Percentiles rank a stretch among this genome's conserved stretches.
These are phyloP conservation scores for Lochmaea capreae DNA, from an alignment of 2,888 invertebrate species.

Conservation along the genomic window DNA sequence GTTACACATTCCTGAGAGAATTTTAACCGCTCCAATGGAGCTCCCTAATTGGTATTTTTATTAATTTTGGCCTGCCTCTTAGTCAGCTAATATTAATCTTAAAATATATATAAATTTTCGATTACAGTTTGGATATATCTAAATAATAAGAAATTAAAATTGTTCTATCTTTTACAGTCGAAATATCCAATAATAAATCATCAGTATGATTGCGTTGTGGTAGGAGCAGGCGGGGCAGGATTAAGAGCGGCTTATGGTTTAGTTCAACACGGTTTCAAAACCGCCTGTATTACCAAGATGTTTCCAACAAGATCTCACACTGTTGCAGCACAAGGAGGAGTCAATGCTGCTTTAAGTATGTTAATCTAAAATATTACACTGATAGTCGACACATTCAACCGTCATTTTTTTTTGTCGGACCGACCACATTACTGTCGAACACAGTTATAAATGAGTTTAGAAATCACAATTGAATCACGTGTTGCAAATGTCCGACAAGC, in stretches of 20 bases:
- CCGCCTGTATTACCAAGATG: conserved; percentile 79
- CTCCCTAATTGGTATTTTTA: no score
- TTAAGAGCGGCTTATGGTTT: conserved; percentile 79
- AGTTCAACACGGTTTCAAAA: conserved; percentile 77
- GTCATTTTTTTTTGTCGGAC: no score
- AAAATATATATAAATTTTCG: no score
- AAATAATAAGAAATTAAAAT: not conserved
- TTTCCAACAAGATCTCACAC: conserved; percentile 84
- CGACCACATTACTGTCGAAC: no score
- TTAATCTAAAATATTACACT: not conserved
- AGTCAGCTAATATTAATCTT: no score
- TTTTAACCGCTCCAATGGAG: no score
- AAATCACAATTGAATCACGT: no score
- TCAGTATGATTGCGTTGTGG: conserved; percentile 77
- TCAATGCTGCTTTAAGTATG: conserved; percentile 79
- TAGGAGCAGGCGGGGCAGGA: conserved; percentile 83
- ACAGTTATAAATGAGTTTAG: no score
- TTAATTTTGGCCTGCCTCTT: no score
- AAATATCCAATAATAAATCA: conserved; percentile 69
- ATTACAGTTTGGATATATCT: no score
- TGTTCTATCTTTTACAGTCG: conserved; percentile 19
- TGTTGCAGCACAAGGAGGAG: conserved; percentile 83
- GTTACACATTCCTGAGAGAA: no score
- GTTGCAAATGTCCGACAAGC: no score
- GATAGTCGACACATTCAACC: not conserved